Base-by-base conservation (phyloP, 2,888 invertebrate genomes). In the Aphidoletes aphidimyza region DNA sequence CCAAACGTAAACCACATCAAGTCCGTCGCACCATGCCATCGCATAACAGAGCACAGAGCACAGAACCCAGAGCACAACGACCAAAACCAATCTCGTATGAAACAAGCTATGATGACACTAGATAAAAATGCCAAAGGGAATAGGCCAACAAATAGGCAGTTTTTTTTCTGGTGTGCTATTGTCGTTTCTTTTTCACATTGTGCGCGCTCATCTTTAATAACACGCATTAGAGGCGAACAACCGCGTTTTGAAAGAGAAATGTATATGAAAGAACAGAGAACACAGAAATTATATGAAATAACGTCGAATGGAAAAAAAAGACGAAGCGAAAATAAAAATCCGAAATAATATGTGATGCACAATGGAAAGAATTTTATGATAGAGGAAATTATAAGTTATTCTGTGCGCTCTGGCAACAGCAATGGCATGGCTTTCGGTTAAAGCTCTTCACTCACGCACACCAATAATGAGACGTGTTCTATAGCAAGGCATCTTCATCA, bases 41-140 rank as follows among this genome's bases (percentile, higher is more conserved):
- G n/a, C n/a, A n/a, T n/a, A n/a, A 9, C 37, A 37, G 14, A 3
- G 26, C 3, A 34, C 17, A 69, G 8, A 81, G 22, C 37, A 37
- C 19, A 0, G 81, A 5, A 22, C n/a, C 34, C 8, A 11, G 0
- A 81, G 6, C 37, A 37, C 1, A 19, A 81, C 17, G 37, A 6
- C 26, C 2, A 69, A 47, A 30, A 69, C 69, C 30, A 69, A 69
- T 69, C 69, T 30, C 81, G 9, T 36, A 81, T 11, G 36, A 69
- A 34, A 81, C 37, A 81, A 36, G 37, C 37, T 9, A 11, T 37
- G 81, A 37, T 81, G 37, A 81, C 81, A 37, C 81, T 81, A 39
- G 81, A 81, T 81, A 81, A 81, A 81, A 81, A 81, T 81, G 81
- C 81, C 81, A 81, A 37, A 81, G 81, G 81, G 81, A 81, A 81